A percentile compares a stretch with the other conserved stretches of the same genome.
Conservation (phyloP, 2,797 vertebrate genomes). For the Paratrypauchen microcephalus region DNA sequence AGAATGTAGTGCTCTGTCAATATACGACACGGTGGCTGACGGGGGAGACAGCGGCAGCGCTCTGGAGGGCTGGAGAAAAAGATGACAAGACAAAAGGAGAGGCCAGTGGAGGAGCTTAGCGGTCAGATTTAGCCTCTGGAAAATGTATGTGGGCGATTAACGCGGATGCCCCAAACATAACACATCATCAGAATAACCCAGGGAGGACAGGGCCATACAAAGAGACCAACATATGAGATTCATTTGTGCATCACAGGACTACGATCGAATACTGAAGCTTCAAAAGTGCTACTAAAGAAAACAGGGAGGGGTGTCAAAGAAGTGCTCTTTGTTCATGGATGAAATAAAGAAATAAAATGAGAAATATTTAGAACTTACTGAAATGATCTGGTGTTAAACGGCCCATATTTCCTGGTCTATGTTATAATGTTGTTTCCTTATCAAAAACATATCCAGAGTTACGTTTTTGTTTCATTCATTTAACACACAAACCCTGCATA, state of each 20-base stretch:
- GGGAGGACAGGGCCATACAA: constrained; percentile 13
- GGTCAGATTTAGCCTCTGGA: constrained; percentile 18
- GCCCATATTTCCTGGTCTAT: too few species aligned
- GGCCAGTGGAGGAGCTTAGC: constrained; percentile 26
- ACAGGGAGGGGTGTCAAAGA: not conserved
- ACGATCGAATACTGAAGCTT: not conserved
- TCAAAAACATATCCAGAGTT: too few species aligned
- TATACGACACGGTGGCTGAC: constrained; percentile 57
- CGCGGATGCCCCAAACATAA: constrained; percentile 46
- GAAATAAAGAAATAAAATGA: too few species aligned
- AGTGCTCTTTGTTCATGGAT: not conserved
- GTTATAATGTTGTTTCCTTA: too few species aligned
- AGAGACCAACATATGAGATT: not conserved
- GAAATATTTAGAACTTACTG: too few species aligned
- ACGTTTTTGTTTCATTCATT: too few species aligned
- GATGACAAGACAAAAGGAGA: constrained; percentile 68
- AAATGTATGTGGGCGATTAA: constrained; percentile 46
- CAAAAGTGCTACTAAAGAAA: not conserved
- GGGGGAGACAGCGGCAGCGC: constrained; percentile 30
- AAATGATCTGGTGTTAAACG: too few species aligned
- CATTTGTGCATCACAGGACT: not conserved
- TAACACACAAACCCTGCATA: too few species aligned
- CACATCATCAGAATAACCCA: constrained; percentile 43
- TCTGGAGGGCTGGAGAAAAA: constrained; percentile 37
- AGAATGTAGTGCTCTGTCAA: constrained; percentile 73